Base-by-base conservation (phyloP, 2,797 vertebrate species). In the Psittacula echo region DNA sequence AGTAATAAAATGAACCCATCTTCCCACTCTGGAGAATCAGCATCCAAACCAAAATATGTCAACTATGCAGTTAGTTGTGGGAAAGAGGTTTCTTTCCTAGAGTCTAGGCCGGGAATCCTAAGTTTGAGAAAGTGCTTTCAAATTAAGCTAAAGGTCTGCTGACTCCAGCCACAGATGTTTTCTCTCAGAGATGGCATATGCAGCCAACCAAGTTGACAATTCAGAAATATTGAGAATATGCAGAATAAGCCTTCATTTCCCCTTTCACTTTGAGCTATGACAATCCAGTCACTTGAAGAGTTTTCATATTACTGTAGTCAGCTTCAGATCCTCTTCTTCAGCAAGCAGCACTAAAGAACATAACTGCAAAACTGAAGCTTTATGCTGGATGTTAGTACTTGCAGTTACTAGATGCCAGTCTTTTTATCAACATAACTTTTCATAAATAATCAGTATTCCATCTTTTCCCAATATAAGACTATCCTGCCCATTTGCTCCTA, bases 21-120 rank as follows among this genome's bases (percentile, higher is more conserved):
- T 90, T 90, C 61, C 13, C 13, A 60, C 27, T 87, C 66, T 42
- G 65, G 20, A 86, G 62, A 92, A 88, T 54, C 37, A 90, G 21
- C 51, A 34, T 74, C 51, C 72, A 92, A 95, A 94, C 61, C 68
- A 85, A 96, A 94, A 71, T 93, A 94, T 89, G 67, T 66, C 5
- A 45, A 32, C 32, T 87, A 93, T 88, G 75, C 34, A 84, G 56
- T 62, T 47, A 74, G 39, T 27, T 93, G 64, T 93, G 93, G 67
- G 87, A 87, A 94, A 91, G 85, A 94, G 20, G 39, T 68, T 84
- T 93, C 66, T 53, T 86, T 87, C 73, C 71, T 90, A 56, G 41
- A 85, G 44, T 45, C 47, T 82, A 91, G 45, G 67, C 51, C 11
- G 26, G 37, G 64, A 90, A 90, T 88, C 85, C 58, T 48, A 89